A percentile compares a stretch with the other conserved stretches of the same genome.
Conservation (phyloP, 2,888 invertebrate genomes). For the Drosophila rellima region DNA sequence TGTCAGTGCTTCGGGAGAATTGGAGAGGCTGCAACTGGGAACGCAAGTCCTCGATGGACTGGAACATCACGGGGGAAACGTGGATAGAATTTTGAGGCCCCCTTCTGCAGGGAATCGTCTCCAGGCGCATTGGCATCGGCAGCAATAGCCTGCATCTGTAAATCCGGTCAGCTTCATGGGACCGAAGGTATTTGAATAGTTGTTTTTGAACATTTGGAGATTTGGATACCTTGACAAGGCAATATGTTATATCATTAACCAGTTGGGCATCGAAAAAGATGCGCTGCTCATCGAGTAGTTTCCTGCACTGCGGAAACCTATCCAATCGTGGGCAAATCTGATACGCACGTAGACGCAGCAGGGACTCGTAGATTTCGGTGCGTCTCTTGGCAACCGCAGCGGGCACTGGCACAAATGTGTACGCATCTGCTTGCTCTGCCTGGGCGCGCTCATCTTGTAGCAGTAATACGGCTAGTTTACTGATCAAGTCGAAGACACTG, state of each 20-base stretch:
- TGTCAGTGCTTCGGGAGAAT: conserved; percentile 1
- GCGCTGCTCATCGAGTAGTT: conserved; percentile 24
- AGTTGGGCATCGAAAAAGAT: conserved; percentile 17
- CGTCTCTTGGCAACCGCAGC: conserved; percentile 21
- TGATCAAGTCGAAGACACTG: conserved; percentile 31
- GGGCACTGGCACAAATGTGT: conserved; percentile 2
- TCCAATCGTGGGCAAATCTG: not conserved
- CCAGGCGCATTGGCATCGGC: conserved; percentile 26
- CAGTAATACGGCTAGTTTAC: conserved; percentile 18
- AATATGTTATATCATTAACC: conserved; percentile 17
- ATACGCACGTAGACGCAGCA: conserved; percentile 1
- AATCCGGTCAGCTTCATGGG: not conserved
- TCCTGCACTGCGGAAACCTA: conserved; percentile 11
- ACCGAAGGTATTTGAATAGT: not conserved
- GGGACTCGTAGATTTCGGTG: conserved; percentile 26
- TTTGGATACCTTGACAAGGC: conserved; percentile 24
- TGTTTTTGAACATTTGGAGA: not conserved
- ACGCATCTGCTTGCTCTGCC: conserved; percentile 30
- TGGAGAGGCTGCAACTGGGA: conserved; percentile 1
- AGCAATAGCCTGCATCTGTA: conserved; percentile 8
- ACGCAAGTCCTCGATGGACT: conserved; percentile 26
- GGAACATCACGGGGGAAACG: not conserved
- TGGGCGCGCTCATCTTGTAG: conserved; percentile 30
- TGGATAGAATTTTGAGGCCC: not conserved
- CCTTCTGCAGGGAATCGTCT: not conserved